A percentile compares a stretch with the other conserved stretches of the same genome.
Conservation (phyloP, 2,797 vertebrate species). For the Microctenopoma stevenorrisi region DNA sequence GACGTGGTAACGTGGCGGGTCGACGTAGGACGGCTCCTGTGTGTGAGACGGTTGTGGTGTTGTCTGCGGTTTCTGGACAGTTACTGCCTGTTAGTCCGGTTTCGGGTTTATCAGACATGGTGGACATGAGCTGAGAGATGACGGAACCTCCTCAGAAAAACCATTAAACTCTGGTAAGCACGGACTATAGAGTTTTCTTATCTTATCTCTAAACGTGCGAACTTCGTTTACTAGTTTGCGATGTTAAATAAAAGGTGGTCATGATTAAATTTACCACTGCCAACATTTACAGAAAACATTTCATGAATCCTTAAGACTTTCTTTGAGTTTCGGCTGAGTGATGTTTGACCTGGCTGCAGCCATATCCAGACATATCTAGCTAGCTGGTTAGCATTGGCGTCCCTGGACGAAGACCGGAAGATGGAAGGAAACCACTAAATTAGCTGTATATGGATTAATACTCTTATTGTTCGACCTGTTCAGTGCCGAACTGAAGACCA, state of each 20-base stretch:
- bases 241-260: not conserved
- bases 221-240: fast-evolving
- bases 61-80: not conserved
- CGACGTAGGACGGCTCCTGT: not conserved
- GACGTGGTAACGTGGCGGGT: not conserved
- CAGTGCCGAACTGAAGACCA: not conserved
- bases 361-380: not conserved
- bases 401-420: not conserved
- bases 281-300: fast-evolving
- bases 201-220: too few species aligned
- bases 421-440: fast-evolving
- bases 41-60: fast-evolving
- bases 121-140: fast-evolving
- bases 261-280: fast-evolving
- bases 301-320: fast-evolving
- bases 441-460: fast-evolving
- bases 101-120: not conserved
- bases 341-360: not conserved
- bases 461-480: too few species aligned
- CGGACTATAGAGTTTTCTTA: not conserved
- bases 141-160: too few species aligned
- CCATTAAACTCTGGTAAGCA: not conserved
- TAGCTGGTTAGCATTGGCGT: not conserved
- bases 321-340: not conserved
- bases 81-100: not conserved